Conservation (phyloP, 2,113 vertebrate genomes). For the Reinhardtius hippoglossoides region DNA sequence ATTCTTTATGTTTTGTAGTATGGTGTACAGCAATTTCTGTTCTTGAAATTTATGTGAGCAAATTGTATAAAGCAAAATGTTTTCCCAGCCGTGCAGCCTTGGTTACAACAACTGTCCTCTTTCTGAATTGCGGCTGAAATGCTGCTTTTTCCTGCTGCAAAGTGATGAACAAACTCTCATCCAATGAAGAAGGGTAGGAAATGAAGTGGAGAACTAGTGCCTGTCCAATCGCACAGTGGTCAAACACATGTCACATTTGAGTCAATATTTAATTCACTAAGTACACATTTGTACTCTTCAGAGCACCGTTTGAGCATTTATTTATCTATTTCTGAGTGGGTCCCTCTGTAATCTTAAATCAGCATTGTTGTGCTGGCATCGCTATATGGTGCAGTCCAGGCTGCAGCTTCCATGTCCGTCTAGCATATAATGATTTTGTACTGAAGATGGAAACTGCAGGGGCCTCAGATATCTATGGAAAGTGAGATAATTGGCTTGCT, state of each 20-base stretch:
- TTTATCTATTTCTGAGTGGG: constrained; percentile 53
- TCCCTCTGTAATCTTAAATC: constrained; percentile 47
- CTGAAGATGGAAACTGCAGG: constrained; percentile 42
- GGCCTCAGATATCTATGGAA: constrained; percentile 48
- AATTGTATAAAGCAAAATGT: no score
- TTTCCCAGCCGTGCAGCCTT: no score
- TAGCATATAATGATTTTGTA: constrained; percentile 38
- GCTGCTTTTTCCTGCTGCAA: constrained; percentile 4
- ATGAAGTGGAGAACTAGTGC: constrained; percentile 28
- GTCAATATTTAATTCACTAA: constrained; percentile 73
- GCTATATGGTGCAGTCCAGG: constrained; percentile 1
- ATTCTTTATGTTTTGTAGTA: no score
- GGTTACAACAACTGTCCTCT: neutral
- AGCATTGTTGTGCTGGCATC: constrained; percentile 40
- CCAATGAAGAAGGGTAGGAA: constrained; percentile 25
- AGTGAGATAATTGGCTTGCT: constrained; percentile 50
- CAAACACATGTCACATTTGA: constrained; percentile 55
- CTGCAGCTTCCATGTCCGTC: constrained; percentile 14
- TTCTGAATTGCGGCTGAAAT: neutral
- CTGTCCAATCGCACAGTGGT: neutral
- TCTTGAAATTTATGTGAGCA: no score
- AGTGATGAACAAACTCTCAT: constrained; percentile 53
- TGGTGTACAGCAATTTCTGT: no score
- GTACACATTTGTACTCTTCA: constrained; percentile 57
- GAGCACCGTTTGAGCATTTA: constrained; percentile 38